Base-by-base conservation (phyloP, 2,113 vertebrate species). In the Xenus cinereus region DNA sequence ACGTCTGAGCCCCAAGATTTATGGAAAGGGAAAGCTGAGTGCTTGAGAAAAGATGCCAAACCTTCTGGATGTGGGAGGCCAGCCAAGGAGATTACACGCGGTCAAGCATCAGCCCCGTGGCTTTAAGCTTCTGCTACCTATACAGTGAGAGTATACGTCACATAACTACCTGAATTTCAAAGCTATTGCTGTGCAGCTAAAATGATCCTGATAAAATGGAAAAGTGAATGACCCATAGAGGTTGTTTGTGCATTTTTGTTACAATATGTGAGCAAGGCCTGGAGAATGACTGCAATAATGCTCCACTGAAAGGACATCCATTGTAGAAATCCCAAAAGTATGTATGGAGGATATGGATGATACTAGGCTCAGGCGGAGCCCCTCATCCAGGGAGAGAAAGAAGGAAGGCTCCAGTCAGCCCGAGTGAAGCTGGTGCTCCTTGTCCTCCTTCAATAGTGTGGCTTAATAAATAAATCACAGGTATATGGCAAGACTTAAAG, bases 41-140 rank as follows among this genome's bases (percentile, higher is more conserved):
- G 21, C 35, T 72, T 67, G 71, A 56, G 56, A 56, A 91, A 91
- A 85, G 24, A 45, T 41, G 41, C 41, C 62, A 78, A 37, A 5
- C 32, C 64, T 48, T 35, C 45, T 26, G 43, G 15, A 28, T 64
- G 28, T 51, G 43, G 86, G 64, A 88, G 57, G 27, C 8, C 50
- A 84, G 39, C 23, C 59, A 71, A 62, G 53, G 23, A 84, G 6
- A 76, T 43, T 22, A 56, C 26, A 76, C 0, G 0, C 7, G 7
- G 54, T n/a, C 21, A 74, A 77, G 19, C 16, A 63, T 39, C 16
- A 30, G 28, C 11, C 20, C 32, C 0, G 1, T 11, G 20, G 14
- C 27, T 90, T 89, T 88, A 71, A 88, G 27, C 7, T 93, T 84
- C 57, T 95, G 21, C 24, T 78, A 3, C 35, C 6, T 80, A 59